These are phyloP conservation scores for Mastomys coucha DNA, from an alignment of 2,113 vertebrate species.

Conservation along the genomic window DNA sequence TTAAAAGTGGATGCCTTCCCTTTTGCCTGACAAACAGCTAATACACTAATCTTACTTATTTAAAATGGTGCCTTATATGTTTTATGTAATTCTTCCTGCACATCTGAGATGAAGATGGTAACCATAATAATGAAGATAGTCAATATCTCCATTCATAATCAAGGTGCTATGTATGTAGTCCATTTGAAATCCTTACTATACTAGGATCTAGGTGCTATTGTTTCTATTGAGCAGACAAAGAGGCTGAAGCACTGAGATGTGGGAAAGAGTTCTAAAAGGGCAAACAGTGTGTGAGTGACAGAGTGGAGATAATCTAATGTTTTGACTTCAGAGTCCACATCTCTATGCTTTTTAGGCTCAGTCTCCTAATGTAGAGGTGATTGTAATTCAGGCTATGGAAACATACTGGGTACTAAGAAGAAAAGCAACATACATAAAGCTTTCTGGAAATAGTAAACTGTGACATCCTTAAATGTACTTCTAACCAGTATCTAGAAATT, in stretches of 20 bases:
- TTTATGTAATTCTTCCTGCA: background rate
- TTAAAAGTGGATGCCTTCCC: conserved; percentile 61
- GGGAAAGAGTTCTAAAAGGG: background rate
- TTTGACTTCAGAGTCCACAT: background rate
- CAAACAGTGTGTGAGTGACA: background rate
- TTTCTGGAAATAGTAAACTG: background rate
- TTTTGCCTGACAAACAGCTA: conserved; percentile 54
- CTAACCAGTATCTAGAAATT: background rate
- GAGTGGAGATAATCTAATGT: background rate
- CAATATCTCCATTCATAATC: background rate
- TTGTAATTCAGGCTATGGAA: background rate
- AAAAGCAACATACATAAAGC: background rate
- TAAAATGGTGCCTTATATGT: background rate
- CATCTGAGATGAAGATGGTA: background rate
- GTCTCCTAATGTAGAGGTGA: background rate
- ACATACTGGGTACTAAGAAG: background rate
- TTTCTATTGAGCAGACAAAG: background rate
- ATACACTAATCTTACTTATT: background rate
- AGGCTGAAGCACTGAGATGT: background rate
- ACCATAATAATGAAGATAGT: background rate
- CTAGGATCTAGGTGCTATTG: background rate
- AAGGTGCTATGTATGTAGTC: background rate
- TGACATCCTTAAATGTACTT: background rate
- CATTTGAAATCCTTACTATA: background rate
- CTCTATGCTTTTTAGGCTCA: background rate